Evolutionary conservation across 2,888 invertebrate genomes (phyloP).

Genomic region (Phyto melanocephala): DNA sequence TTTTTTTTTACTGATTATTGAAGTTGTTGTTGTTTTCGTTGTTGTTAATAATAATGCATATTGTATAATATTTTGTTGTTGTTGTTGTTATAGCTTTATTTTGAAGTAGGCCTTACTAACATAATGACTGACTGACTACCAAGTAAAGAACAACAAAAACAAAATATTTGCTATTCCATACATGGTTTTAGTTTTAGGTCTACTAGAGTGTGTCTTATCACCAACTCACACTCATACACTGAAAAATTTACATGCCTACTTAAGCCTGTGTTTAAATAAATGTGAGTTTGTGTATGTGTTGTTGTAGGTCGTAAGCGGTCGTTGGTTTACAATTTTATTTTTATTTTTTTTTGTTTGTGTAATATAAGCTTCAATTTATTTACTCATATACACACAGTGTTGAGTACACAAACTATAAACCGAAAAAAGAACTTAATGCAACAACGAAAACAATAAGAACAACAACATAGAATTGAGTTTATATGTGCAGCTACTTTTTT

Average conservation of each 20-base stretch:
- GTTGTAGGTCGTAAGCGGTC: constrained; percentile 65
- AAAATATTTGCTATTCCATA: not conserved
- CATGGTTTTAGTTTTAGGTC: constrained; percentile 34
- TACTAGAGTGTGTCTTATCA: constrained; percentile 33
- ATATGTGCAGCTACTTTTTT: constrained; percentile 29
- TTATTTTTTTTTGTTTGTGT: constrained; percentile 36
- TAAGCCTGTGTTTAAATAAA: not conserved
- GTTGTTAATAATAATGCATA: constrained; percentile 42
- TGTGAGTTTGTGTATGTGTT: not conserved
- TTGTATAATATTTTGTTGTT: constrained; percentile 33
- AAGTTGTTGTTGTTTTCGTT: not conserved
- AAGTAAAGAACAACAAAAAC: constrained; percentile 20
- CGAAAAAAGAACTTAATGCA: not conserved
- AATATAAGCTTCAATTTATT: constrained; percentile 57
- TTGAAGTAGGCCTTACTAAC: constrained; percentile 45
- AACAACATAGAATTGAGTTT: constrained; percentile 35
- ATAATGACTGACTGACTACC: constrained; percentile 49
- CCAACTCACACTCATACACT: not conserved
- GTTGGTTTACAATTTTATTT: constrained; percentile 63
- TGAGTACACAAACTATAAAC: not conserved
- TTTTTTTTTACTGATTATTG: constrained; percentile 18
- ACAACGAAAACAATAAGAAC: not conserved
- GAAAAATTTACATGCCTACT: not conserved
- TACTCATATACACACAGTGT: constrained; percentile 32
- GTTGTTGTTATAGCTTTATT: not conserved